Evolutionary conservation across 35 echinoderm and acorn worm genomes (phyloP), one percentile per base, ranked within the genome.

Genomic region (Eucidaris tribuloides): DNA sequence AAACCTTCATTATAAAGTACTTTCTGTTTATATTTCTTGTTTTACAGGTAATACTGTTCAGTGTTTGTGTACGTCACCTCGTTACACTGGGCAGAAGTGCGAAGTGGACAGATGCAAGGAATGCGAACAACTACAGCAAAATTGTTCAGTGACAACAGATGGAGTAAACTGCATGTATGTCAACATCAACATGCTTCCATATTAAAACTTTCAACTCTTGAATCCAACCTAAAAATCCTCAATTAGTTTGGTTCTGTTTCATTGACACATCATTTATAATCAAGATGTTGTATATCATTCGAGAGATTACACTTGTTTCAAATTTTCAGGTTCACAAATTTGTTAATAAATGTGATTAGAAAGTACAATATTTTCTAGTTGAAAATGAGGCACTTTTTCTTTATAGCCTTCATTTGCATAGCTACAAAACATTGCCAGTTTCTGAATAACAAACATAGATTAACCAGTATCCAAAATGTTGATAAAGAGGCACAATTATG

Each of bases 161-260:
- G 52, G 35, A 11, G 27, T 58, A 25, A 13, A 62, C 3, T 86
- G 83, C 45, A 66, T 54, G 83, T 86, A 39, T 52, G 70, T 85
- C 9, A 9, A n/a, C 9, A 54, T 13, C n/a, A 13, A n/a, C 49
- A n/a, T 13, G n/a, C 49, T 13, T 54, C 9, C 9, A 54, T 13
- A 54, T 13, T 13, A 9, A 9, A 13, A 54, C 9, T n/a, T 13
- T 13, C 9, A 54, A 54, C n/a, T n/a, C n/a, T 54, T n/a, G 9
- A 54, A 9, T 54, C n/a, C 9, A 13, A 54, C 49, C 9, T 9
- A 13, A 54, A 9, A 13, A 13, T 54, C 9, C 9, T 54, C 9
- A n/a, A 13, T 13, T 54, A n/a, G 9, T 9, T 54, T 9, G 9
- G 9, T 54, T n/a, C 49, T 54, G 9, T 54, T 13, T 9, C n/a